Percentiles rank a stretch among this genome's conserved stretches.
phyloP scores from a whole-genome alignment of 2,888 invertebrate genomes.

The Resseliella maxima region DNA sequence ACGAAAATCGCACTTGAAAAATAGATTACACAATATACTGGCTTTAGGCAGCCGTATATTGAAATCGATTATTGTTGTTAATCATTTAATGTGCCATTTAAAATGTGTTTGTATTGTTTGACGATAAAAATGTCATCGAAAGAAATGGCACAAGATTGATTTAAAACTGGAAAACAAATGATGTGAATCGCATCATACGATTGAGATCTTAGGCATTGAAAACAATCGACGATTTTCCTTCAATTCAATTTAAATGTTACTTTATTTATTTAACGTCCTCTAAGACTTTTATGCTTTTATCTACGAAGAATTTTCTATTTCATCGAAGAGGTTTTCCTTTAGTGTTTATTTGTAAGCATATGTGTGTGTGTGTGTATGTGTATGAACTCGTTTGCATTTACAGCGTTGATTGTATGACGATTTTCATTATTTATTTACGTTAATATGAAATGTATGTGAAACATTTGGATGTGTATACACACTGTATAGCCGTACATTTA shows the following conservation, averaged over 20 bases:
- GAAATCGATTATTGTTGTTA: background rate
- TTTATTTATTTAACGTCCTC: slow-evolving; percentile 20
- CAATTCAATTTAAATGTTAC: slow-evolving; percentile 51
- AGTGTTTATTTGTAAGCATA: no score
- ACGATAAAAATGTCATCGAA: background rate
- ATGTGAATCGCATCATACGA: background rate
- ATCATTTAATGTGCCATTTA: background rate
- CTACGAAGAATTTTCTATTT: background rate
- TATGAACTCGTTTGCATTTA: slow-evolving; percentile 9
- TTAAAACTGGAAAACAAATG: background rate
- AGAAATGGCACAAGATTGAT: background rate
- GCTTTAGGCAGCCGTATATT: no score
- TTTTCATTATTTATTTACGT: slow-evolving; percentile 51
- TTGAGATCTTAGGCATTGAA: background rate
- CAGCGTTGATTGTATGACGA: slow-evolving; percentile 44
- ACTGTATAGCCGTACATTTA: background rate
- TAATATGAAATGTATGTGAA: slow-evolving; percentile 29
- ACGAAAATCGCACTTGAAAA: no score
- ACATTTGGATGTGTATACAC: background rate
- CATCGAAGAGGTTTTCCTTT: background rate
- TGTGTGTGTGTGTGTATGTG: background rate
- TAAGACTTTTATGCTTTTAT: background rate
- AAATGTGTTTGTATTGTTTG: background rate
- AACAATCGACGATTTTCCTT: background rate
- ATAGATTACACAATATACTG: no score